phyloP scores from a whole-genome alignment of 2,797 vertebrate genomes.

The Acrossocheilus wenchowensis region DNA sequence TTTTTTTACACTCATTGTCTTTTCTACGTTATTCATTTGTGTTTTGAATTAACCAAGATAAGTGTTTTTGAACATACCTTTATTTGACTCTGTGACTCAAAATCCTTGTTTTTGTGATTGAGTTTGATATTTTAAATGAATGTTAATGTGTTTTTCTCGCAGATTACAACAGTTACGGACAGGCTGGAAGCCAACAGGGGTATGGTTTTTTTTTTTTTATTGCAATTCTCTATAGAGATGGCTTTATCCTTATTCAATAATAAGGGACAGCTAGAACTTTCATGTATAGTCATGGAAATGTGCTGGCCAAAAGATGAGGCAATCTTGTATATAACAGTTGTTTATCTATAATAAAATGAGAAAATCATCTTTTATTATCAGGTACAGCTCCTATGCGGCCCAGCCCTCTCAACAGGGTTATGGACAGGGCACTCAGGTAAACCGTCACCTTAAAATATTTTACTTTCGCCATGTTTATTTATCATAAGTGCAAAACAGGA shows the following conservation, averaged over 20 bases:
- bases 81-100: background rate
- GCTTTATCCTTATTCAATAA: background rate
- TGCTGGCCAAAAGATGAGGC: background rate
- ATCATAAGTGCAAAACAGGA: background rate
- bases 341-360: background rate
- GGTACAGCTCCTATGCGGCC: conserved; percentile 85
- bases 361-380: conserved; percentile 58
- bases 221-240: background rate
- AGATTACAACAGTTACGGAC: conserved; percentile 89
- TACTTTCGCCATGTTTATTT: too few relatives aligned
- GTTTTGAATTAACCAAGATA: background rate
- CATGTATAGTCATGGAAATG: too few relatives aligned
- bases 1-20: background rate
- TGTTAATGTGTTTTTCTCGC: conserved; percentile 10
- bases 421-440: conserved; percentile 84
- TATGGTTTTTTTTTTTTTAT: conserved; percentile 49
- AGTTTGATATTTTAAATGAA: background rate
- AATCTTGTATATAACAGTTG: background rate
- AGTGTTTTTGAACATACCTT: background rate
- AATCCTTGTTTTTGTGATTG: background rate
- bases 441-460: background rate
- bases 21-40: background rate
- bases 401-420: conserved; percentile 84
- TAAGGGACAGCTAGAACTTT: background rate
- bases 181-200: conserved; percentile 87